Percentiles rank a stretch among this genome's conserved stretches.
Conservation (phyloP, 2,888 invertebrate genomes). For the Caenorhabditis macrosperma region DNA sequence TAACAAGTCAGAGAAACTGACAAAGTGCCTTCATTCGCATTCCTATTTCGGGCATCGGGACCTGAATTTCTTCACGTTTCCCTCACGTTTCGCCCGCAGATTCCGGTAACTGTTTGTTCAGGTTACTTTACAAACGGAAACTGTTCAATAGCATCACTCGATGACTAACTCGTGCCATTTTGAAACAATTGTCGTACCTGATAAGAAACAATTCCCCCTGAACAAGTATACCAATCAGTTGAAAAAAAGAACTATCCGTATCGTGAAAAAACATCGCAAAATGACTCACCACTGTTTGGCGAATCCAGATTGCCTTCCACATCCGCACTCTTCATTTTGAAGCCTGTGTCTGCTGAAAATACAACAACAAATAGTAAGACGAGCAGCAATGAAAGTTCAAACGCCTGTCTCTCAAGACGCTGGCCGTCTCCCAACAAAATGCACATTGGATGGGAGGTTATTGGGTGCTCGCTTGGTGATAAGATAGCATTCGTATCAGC, state of each 20-base stretch:
- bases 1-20: neutral
- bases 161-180: constrained; percentile 35
- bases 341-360: constrained; percentile 46
- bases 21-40: neutral
- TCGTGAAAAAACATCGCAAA: neutral
- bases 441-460: constrained; percentile 51
- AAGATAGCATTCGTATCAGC: constrained; percentile 36
- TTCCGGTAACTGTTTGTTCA: constrained; percentile 37
- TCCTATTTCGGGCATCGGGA: neutral
- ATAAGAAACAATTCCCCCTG: constrained; percentile 1
- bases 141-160: constrained; percentile 9
- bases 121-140: constrained; percentile 14
- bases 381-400: constrained; percentile 38
- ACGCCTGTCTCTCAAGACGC: neutral
- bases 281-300: constrained; percentile 49
- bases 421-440: constrained; percentile 34
- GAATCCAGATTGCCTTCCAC: constrained; percentile 29
- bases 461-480: constrained; percentile 42
- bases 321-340: constrained; percentile 46
- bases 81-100: too few species aligned
- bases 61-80: neutral
- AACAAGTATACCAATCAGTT: constrained; percentile 8
- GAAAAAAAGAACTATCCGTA: constrained; percentile 9
- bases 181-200: constrained; percentile 34
- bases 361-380: neutral